Conservation (phyloP, 2,113 vertebrate species). For the Catharus bicknelli region DNA sequence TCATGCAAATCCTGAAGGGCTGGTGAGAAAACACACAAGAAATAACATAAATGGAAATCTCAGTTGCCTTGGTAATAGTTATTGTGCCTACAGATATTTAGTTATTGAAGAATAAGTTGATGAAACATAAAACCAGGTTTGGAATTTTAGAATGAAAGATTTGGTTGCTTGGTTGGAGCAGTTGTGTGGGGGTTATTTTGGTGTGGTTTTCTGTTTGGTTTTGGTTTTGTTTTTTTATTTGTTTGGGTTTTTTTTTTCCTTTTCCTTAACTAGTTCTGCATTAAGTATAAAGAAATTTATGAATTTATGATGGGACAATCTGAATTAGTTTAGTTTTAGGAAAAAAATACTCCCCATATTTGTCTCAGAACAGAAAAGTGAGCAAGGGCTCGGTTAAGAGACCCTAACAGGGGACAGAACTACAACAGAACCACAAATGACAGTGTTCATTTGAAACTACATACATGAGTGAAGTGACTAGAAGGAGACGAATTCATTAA, state of each 20-base stretch:
- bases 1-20: fast-evolving
- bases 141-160: not conserved
- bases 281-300: not conserved
- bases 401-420: not conserved
- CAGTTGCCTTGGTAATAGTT: not conserved
- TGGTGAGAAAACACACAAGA: not conserved
- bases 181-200: fast-evolving
- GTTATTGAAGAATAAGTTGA: not conserved
- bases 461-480: not conserved
- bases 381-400: not conserved
- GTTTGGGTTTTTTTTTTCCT: no score
- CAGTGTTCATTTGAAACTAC: not conserved
- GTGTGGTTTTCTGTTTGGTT: fast-evolving
- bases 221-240: not conserved
- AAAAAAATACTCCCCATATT: not conserved
- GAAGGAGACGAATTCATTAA: not conserved
- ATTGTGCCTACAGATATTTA: not conserved
- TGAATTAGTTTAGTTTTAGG: not conserved
- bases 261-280: not conserved
- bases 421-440: not conserved
- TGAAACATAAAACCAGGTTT: not conserved
- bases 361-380: not conserved
- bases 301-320: not conserved
- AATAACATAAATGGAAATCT: not conserved
- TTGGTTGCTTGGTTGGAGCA: not conserved